Evolutionary conservation across 1,140 invertebrate species (phyloP).

Genomic region (Patella vulgata): DNA sequence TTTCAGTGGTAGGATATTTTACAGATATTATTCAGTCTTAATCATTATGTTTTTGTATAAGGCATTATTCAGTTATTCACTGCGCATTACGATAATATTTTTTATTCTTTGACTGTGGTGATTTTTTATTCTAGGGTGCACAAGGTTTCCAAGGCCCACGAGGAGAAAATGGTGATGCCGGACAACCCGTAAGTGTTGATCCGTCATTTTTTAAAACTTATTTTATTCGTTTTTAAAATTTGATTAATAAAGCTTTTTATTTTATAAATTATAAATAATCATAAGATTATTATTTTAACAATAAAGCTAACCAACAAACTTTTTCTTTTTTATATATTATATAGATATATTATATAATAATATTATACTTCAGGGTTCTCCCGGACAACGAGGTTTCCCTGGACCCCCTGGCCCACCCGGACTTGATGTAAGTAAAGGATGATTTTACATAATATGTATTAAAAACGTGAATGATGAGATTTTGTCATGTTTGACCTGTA

Average conservation of each 20-base stretch:
- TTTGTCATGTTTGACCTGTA: background rate
- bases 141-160: constrained; percentile 51
- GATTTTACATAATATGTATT: background rate
- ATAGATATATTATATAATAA: too few relatives aligned
- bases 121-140: constrained; percentile 47
- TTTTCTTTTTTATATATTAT: background rate
- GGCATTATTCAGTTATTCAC: background rate
- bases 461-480: too few relatives aligned
- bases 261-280: background rate
- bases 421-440: constrained; percentile 36
- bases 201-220: background rate
- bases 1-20: background rate
- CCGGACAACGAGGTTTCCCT: constrained; percentile 27
- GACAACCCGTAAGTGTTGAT: constrained; percentile 45
- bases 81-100: background rate
- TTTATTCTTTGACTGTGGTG: background rate
- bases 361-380: constrained; percentile 23
- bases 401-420: constrained; percentile 43
- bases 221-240: background rate
- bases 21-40: background rate
- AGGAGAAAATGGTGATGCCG: constrained; percentile 54
- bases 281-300: background rate
- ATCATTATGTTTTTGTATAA: background rate
- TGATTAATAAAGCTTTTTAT: background rate
- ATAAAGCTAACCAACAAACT: background rate